Evolutionary conservation across 2,113 vertebrate species (phyloP).

Genomic region (Tichodroma muraria): DNA sequence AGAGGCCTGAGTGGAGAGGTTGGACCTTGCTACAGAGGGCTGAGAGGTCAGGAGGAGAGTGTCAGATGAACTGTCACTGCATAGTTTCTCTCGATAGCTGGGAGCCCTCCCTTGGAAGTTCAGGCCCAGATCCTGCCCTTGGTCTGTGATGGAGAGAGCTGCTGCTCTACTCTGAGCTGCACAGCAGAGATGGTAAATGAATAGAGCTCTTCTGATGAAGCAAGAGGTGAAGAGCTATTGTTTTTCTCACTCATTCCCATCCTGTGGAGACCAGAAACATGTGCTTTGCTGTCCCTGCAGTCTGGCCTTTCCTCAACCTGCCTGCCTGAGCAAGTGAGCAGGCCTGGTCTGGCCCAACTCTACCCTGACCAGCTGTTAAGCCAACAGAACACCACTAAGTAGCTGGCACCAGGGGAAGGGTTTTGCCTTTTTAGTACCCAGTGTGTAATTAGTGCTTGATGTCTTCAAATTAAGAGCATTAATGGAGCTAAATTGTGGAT

Average conservation of each 20-base stretch:
- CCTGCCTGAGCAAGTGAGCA: conserved; percentile 61
- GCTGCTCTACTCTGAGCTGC: neutral
- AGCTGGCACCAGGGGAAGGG: conserved; percentile 75
- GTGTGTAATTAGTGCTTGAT: conserved; percentile 83
- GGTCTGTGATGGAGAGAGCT: neutral
- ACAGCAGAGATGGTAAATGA: neutral
- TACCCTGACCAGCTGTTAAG: conserved; percentile 76
- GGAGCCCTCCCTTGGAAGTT: neutral
- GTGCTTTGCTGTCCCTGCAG: conserved; percentile 50
- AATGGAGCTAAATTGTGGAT: conserved; percentile 82
- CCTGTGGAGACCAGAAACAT: conserved; percentile 48
- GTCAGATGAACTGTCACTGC: neutral
- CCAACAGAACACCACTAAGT: conserved; percentile 74
- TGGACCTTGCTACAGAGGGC: neutral
- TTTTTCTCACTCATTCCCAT: conserved; percentile 27
- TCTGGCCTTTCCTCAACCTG: conserved; percentile 63
- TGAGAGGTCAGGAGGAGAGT: neutral
- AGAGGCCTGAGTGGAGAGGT: neutral
- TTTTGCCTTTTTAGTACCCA: conserved; percentile 79
- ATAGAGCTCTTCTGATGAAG: neutral
- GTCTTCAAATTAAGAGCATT: conserved; percentile 86
- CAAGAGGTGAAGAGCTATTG: conserved; percentile 45
- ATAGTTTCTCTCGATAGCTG: neutral
- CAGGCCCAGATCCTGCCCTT: neutral
- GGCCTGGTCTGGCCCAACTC: conserved; percentile 63